Conservation (phyloP, 2,888 invertebrate genomes). For the Apodemia duryi region DNA sequence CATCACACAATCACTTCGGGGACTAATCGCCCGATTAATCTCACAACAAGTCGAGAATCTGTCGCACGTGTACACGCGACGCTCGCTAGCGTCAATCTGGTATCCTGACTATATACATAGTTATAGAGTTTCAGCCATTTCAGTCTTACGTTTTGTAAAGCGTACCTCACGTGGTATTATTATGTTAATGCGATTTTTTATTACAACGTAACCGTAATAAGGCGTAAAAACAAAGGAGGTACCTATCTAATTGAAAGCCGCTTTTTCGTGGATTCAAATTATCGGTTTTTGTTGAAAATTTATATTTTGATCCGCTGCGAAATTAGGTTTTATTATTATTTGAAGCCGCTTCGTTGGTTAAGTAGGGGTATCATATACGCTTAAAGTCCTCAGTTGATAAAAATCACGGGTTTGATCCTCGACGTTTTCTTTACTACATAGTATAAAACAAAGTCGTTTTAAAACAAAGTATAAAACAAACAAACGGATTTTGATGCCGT, state of each 20-base stretch:
- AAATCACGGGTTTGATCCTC: too few relatives aligned
- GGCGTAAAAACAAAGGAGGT: slow-evolving; percentile 18
- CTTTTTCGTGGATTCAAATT: slow-evolving; percentile 1
- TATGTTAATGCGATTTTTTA: slow-evolving; percentile 22
- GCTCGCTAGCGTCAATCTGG: slow-evolving; percentile 42
- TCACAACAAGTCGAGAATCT: slow-evolving; percentile 23
- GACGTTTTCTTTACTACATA: too few relatives aligned
- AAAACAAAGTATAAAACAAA: too few relatives aligned
- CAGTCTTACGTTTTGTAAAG: slow-evolving; percentile 18
- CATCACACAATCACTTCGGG: slow-evolving; percentile 9
- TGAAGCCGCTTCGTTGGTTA: background rate
- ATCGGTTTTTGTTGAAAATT: background rate
- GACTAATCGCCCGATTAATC: slow-evolving; percentile 28
- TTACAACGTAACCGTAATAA: slow-evolving; percentile 22
- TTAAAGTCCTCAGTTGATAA: too few relatives aligned
- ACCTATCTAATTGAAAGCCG: slow-evolving; percentile 21
- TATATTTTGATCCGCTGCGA: background rate
- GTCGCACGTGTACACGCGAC: slow-evolving; percentile 37
- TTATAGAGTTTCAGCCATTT: slow-evolving; percentile 22
- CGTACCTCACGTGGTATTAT: slow-evolving; percentile 20
- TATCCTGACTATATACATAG: slow-evolving; percentile 25
- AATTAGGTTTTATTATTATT: background rate
- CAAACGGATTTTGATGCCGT: too few relatives aligned
- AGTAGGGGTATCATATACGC: too few relatives aligned
- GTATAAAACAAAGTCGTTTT: too few relatives aligned